phyloP scores from a whole-genome alignment of 2,113 vertebrate species.

The Herpailurus yagouaroundi region DNA sequence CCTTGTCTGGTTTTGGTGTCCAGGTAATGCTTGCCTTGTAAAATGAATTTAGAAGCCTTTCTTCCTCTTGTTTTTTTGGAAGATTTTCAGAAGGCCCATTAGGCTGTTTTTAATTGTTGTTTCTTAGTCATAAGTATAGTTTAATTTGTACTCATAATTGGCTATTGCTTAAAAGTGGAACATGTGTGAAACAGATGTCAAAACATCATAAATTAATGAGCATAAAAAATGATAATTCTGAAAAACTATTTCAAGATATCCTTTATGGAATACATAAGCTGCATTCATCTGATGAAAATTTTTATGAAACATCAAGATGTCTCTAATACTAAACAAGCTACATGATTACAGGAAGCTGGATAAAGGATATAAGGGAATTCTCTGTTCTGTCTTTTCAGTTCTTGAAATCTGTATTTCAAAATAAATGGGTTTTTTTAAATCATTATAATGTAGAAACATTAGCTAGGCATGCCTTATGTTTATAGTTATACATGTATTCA shows the following conservation, averaged over 20 bases:
- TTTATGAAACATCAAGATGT: not conserved
- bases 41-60: not conserved
- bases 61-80: not conserved
- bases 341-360: slow-evolving; percentile 16
- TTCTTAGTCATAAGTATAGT: not conserved
- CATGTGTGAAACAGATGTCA: slow-evolving; percentile 41
- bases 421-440: not conserved
- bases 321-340: slow-evolving; percentile 4
- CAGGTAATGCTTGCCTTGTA: not conserved
- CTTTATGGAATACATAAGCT: not conserved
- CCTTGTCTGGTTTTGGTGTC: not conserved
- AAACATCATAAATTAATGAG: slow-evolving; percentile 1
- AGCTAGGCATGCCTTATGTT: not conserved
- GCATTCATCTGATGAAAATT: not conserved
- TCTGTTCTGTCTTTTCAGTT: not conserved
- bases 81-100: not conserved
- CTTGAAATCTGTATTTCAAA: slow-evolving; percentile 29
- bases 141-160: slow-evolving; percentile 21
- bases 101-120: not conserved
- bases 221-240: slow-evolving; percentile 35
- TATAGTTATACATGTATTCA: not conserved
- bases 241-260: slow-evolving; percentile 30
- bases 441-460: not conserved
- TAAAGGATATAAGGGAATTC: not conserved
- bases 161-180: slow-evolving; percentile 1